Evolutionary conservation across 2,888 invertebrate species (phyloP), one percentile per base, ranked within the genome.

Genomic region (Podabrus alpinus): DNA sequence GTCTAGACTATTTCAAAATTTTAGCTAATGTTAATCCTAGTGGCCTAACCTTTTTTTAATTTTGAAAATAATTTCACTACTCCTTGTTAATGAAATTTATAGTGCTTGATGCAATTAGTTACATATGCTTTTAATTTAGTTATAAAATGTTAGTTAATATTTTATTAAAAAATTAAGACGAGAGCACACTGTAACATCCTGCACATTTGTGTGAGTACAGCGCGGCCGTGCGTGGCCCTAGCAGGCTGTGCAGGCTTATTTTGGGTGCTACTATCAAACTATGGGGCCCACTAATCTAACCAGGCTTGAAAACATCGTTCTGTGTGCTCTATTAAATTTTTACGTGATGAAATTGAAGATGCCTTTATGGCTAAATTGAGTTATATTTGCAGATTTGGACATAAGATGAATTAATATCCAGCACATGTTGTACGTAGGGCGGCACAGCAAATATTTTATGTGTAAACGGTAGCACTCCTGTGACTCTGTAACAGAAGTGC

Each of bases 161-260:
- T 19, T 59, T 59, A 59, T 68, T 68, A 68, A 15, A 16, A 45
- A 19, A 45, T 19, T 62, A 15, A 59, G 59, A 64, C n/a, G 72
- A 29, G 71, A 72, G 72, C 75, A 72, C 76, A 71, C 73, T 79
- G 81, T 79, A 71, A 81, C 80, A 82, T 83, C 84, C 85, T 83
- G 85, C 85, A 85, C 85, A 82, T 83, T 83, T 81, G 82, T 81
- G 78, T 74, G 69, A 72, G 15, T 69, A 72, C 69, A 73, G 81
- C 84, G 84, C 85, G 85, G 82, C 82, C 85, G 86, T 87, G 87
- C 87, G 87, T 87, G 87, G 87, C 87, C 82, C 84, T 84, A 85
- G 84, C 85, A 87, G 87, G 87, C 87, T 87, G 87, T 87, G 87
- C 86, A 86, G 86, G 86, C 86, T 83, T 45, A n/a, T 83, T 83